Base-by-base conservation (phyloP, 1,140 invertebrate genomes). In the Nebria ingens region DNA sequence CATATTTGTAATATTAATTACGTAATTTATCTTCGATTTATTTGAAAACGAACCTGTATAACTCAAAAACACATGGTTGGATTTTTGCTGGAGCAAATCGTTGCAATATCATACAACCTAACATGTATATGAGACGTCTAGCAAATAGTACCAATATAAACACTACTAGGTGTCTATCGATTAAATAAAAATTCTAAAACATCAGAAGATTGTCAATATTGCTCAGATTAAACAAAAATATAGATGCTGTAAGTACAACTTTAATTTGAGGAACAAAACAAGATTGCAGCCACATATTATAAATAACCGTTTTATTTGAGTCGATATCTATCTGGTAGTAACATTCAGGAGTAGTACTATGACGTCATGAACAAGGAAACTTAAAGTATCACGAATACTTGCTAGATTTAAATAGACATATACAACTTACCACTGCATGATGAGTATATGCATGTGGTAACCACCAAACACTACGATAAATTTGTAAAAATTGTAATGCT, bases 391-490 rank as follows among this genome's bases (percentile, higher is more conserved):
- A n/a, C n/a, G n/a, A n/a, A n/a, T n/a, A n/a, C n/a, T n/a, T n/a
- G n/a, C n/a, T n/a, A n/a, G 1, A 22, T 29, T 20, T 13, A 29
- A 2, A 40, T 42, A 20, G 9, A 40, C 25, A 57, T 20, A 50
- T 49, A 3, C 51, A 54, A 74, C 79, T 74, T 76, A 95, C 93
- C 83, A 97, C 83, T 61, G 87, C 85, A 73, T 91, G 88, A 62
- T 82, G 83, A 59, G 85, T 90, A 68, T 93, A 86, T 1, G 92
- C 93, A 64, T 97, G 84, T 15, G 92, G 91, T 20, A 97, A 70
- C 94, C 95, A 98, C 91, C 93, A 98, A n/a, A 93, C 87, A 23
- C 92, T 96, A 58, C 89, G 83, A 68, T 98, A 98, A 9, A 98
- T 76, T 75, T 98, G 93, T 13, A 98, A 78, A 69, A 97, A 91